These are phyloP conservation scores for Leptarthrus brevirostris DNA, from an alignment of 2,888 invertebrate species.

Conservation along the genomic window DNA sequence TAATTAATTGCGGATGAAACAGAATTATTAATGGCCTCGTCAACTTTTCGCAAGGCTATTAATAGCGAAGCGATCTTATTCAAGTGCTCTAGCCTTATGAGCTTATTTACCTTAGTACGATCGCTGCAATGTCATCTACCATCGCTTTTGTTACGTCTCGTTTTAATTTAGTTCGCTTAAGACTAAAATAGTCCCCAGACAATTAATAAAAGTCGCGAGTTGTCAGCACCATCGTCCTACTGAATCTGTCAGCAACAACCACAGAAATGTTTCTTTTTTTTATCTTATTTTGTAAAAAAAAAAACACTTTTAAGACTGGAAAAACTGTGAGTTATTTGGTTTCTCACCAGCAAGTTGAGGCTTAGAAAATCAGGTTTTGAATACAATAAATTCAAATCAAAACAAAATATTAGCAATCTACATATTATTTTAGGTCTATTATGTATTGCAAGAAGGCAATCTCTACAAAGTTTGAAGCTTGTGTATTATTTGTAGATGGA, in stretches of 20 bases:
- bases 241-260: slow-evolving; percentile 30
- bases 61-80: slow-evolving; percentile 34
- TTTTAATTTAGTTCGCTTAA: slow-evolving; percentile 18
- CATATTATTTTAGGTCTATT: too few relatives aligned
- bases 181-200: slow-evolving; percentile 33
- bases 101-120: slow-evolving; percentile 34
- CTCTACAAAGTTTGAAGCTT: too few relatives aligned
- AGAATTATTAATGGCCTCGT: slow-evolving; percentile 64
- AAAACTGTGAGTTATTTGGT: too few relatives aligned
- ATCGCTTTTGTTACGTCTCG: slow-evolving; percentile 40
- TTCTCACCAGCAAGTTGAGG: too few relatives aligned
- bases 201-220: slow-evolving; percentile 40
- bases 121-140: slow-evolving; percentile 16
- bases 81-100: neutral
- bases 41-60: slow-evolving; percentile 44
- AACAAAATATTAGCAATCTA: too few relatives aligned
- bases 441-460: too few relatives aligned
- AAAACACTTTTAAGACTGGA: too few relatives aligned
- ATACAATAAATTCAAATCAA: too few relatives aligned
- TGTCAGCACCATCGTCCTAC: slow-evolving; percentile 39
- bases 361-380: too few relatives aligned
- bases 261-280: slow-evolving; percentile 9
- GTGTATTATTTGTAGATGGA: too few relatives aligned
- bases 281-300: neutral
- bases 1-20: slow-evolving; percentile 66